phyloP scores from a whole-genome alignment of 2,113 vertebrate species.

The Gorsachius goisagi region DNA sequence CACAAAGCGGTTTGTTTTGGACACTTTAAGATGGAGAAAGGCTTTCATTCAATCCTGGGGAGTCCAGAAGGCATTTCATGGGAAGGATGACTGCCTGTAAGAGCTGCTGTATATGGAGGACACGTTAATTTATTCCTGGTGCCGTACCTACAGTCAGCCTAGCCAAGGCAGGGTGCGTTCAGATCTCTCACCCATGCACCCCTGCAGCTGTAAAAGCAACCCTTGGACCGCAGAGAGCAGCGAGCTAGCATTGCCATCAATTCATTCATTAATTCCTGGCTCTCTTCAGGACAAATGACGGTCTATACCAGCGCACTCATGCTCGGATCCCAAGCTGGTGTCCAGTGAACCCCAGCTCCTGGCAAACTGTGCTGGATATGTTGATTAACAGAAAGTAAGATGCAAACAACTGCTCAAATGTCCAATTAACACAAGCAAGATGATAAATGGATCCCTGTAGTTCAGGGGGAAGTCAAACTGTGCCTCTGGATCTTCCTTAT shows the following conservation, averaged over 20 bases:
- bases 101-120: neutral
- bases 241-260: neutral
- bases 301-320: neutral
- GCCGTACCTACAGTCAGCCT: accelerated
- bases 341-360: neutral
- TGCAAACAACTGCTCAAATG: neutral
- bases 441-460: neutral
- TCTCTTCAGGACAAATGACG: neutral
- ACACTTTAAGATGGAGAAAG: neutral
- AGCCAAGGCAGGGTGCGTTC: neutral
- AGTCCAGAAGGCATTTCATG: neutral
- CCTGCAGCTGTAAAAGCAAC: neutral
- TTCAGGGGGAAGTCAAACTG: neutral
- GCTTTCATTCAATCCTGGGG: neutral
- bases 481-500: neutral
- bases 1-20: accelerated
- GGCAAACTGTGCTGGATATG: neutral
- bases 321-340: neutral
- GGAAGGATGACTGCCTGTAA: accelerated
- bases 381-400: neutral
- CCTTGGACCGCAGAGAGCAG: neutral
- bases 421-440: neutral
- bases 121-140: neutral
- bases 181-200: neutral
- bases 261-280: neutral